Evolutionary conservation across 2,113 vertebrate species (phyloP), one percentile per base, ranked within the genome.

Genomic region (Platichthys stellatus): DNA sequence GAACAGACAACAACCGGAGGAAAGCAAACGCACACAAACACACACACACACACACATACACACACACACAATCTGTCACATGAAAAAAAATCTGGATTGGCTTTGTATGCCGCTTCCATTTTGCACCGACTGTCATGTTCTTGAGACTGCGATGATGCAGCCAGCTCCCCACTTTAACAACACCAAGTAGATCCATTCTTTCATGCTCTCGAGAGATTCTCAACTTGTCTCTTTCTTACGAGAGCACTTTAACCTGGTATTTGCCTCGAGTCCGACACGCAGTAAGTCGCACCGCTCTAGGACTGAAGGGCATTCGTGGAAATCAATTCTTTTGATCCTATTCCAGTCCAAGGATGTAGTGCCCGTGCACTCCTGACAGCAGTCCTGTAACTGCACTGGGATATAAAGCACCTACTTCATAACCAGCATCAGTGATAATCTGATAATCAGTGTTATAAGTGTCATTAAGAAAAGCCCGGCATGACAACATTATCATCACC

Each of bases 51-150:
- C 26, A 28, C 26, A 70, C 69, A 57, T 26, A 51, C 69, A 81
- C 69, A 74, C 68, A 78, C 69, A 75, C 80, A n/a, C 88, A 92
- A 89, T 88, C 87, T 92, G 90, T 86, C 91, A 90, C 79, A 84
- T 64, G 23, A 31, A 59, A 59, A 79, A 68, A 74, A 83, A 81
- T 83, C 73, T 63, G 70, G 57, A 83, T 53, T 80, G 85, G 86
- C 78, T 90, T 90, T 83, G 85, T 76, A 58, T 71, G 80, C 74
- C 58, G 45, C 85, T 57, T 77, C 69, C 73, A 87, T 90, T 83
- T 86, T 89, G 74, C 79, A 87, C 62, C 68, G 79, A 81, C 81
- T 86, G 86, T 87, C 84, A 82, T 83, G 80, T 89, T 90, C 86
- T 87, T 75, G 74, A 63, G 56, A 78, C 72, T 69, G 74, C 28